Conservation (phyloP, 2,797 vertebrate genomes). For the Thamnophis elegans region DNA sequence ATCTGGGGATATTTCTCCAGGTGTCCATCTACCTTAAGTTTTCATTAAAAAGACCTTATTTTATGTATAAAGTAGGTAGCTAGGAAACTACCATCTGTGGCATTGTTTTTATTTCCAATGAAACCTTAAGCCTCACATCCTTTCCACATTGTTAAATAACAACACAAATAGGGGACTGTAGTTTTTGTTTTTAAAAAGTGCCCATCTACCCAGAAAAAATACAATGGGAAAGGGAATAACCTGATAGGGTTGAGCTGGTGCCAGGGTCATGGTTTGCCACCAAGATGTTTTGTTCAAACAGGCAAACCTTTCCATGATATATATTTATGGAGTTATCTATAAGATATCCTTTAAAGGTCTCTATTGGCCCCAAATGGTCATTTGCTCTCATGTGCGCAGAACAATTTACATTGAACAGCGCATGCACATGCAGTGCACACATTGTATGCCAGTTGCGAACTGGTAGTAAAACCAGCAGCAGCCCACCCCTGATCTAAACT, state of each 20-base stretch:
- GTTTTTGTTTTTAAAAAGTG: background rate
- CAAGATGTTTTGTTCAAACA: background rate
- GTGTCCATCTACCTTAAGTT: background rate
- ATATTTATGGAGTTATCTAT: background rate
- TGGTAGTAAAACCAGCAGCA: too few relatives aligned
- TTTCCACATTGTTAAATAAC: background rate
- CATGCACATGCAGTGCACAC: too few relatives aligned
- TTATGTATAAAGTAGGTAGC: background rate
- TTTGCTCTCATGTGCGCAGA: background rate
- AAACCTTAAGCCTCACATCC: background rate
- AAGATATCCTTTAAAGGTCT: background rate
- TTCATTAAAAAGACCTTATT: background rate
- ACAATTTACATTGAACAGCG: too few relatives aligned
- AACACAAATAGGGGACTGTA: background rate
- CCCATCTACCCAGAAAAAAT: background rate
- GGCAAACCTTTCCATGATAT: background rate
- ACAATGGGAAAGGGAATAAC: background rate
- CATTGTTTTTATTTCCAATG: background rate
- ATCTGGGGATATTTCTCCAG: background rate
- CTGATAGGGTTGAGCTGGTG: background rate
- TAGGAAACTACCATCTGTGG: background rate
- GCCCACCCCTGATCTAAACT: background rate
- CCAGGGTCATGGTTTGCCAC: background rate
- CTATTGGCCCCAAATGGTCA: background rate
- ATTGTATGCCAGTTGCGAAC: too few relatives aligned